Evolutionary conservation across 2,888 invertebrate species (phyloP), one percentile per base, ranked within the genome.

Genomic region (Cancer borealis): DNA sequence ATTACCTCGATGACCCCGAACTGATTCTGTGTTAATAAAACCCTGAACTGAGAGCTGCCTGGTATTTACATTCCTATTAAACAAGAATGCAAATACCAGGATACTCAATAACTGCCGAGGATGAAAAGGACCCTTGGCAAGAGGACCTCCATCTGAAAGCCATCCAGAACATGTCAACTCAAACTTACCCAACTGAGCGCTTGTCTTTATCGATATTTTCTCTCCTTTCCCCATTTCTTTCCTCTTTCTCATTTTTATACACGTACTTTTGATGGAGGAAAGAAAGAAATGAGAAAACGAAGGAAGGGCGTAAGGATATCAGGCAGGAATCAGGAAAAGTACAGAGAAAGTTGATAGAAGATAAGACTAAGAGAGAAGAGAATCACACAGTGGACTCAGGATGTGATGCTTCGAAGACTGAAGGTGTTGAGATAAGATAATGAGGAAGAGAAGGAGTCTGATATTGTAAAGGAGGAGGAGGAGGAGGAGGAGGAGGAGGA

Each of bases 31-130:
- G 26, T 10, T 84, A 30, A 84, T 84, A 84, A 84, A 84, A 39
- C 39, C 39, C 17, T 12, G 30, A 30, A 84, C 12, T 39, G 17
- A 39, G 39, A 39, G 39, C 39, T 30, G 39, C 26, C 84, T 14
- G 39, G 39, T 84, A 30, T 84, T 84, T 84, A 84, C 84, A 39
- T 84, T 84, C 4, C 84, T 84, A 84, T 84, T 84, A 84, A 39
- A 0, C 39, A 39, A 39, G 84, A 84, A 84, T 84, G 84, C 39
- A 84, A 84, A 84, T 84, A 84, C 84, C 12, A 30, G 39, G 84
- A 30, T 84, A 84, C 84, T 84, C 84, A 39, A 84, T 39, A 84
- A 84, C 39, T 39, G 84, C 3, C 84, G n/a, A 30, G 84, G 84
- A 84, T 84, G 39, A 2, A 30, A 84, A 84, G 84, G 84, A 84